phyloP scores from a whole-genome alignment of 2,888 invertebrate genomes.

The Acrobasis suavella region DNA sequence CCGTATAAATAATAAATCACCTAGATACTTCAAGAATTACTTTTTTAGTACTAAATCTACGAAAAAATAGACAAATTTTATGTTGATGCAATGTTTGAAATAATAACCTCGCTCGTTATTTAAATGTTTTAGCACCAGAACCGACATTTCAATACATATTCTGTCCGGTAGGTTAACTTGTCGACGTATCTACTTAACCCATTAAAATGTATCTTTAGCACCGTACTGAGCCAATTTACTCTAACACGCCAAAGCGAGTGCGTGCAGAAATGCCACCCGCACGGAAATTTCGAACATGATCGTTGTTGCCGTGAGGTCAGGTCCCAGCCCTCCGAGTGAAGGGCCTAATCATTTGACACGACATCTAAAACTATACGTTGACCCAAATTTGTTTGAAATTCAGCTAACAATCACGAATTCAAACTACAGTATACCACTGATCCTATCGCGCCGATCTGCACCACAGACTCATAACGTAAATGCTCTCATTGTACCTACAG shows the following conservation, averaged over 20 bases:
- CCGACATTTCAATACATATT: background rate
- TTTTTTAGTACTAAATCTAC: too few relatives aligned
- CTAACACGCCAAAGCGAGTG: constrained; percentile 44
- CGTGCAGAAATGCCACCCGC: constrained; percentile 54
- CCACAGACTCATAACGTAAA: constrained; percentile 54
- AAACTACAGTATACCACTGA: constrained; percentile 46
- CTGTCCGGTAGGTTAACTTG: constrained; percentile 20
- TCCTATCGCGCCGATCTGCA: constrained; percentile 63
- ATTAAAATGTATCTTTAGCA: constrained; percentile 27
- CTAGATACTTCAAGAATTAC: too few relatives aligned
- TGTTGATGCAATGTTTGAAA: too few relatives aligned
- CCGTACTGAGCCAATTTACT: constrained; percentile 40
- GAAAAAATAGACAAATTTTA: too few relatives aligned
- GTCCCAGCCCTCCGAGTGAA: constrained; percentile 34
- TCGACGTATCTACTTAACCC: constrained; percentile 21
- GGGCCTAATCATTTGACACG: constrained; percentile 26
- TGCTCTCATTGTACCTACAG: constrained; percentile 58
- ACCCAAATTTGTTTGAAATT: constrained; percentile 27
- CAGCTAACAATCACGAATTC: constrained; percentile 45
- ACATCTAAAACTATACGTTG: constrained; percentile 27
- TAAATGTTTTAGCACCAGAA: background rate
- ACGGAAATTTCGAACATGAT: constrained; percentile 34
- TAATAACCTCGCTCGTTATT: too few relatives aligned
- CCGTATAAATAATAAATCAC: background rate
- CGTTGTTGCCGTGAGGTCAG: constrained; percentile 38